Evolutionary conservation across 2,888 invertebrate species (phyloP).

Genomic region (Nesidiocoris tenuis): DNA sequence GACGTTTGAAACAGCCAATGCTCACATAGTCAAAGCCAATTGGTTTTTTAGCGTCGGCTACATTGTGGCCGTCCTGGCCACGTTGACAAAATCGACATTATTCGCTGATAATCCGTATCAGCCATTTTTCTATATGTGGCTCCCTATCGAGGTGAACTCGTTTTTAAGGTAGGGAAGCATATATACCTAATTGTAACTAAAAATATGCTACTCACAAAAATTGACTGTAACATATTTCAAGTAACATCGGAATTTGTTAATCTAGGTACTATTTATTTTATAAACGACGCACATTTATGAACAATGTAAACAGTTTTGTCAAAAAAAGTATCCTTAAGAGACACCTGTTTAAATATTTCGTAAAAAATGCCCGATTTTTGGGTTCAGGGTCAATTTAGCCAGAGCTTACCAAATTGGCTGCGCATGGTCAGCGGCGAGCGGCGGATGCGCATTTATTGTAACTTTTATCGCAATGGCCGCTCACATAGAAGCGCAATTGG

Average conservation of each 20-base stretch:
- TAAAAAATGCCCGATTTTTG: too few relatives aligned
- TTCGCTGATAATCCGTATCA: constrained; percentile 6
- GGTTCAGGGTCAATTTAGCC: constrained; percentile 9
- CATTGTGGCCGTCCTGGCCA: constrained; percentile 5
- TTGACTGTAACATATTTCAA: too few relatives aligned
- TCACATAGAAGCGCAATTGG: constrained; percentile 16
- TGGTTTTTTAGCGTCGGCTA: neutral
- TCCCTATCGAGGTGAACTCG: constrained; percentile 21
- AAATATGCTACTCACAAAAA: too few relatives aligned
- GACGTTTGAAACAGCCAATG: neutral
- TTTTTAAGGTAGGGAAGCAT: neutral
- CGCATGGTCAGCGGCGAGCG: constrained; percentile 10
- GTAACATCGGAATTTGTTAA: too few relatives aligned
- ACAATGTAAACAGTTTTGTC: too few relatives aligned
- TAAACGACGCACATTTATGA: too few relatives aligned
- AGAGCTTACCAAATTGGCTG: constrained; percentile 11
- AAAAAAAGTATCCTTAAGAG: too few relatives aligned
- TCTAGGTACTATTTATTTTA: too few relatives aligned
- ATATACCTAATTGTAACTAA: too few relatives aligned
- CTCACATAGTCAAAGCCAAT: neutral
- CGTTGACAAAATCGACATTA: constrained; percentile 15
- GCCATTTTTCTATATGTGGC: constrained; percentile 13
- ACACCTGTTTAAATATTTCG: too few relatives aligned
- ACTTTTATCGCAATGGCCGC: constrained; percentile 10
- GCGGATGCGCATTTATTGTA: constrained; percentile 6